These are phyloP conservation scores for Gulo gulo DNA, from an alignment of 2,113 vertebrate species.

Conservation along the genomic window DNA sequence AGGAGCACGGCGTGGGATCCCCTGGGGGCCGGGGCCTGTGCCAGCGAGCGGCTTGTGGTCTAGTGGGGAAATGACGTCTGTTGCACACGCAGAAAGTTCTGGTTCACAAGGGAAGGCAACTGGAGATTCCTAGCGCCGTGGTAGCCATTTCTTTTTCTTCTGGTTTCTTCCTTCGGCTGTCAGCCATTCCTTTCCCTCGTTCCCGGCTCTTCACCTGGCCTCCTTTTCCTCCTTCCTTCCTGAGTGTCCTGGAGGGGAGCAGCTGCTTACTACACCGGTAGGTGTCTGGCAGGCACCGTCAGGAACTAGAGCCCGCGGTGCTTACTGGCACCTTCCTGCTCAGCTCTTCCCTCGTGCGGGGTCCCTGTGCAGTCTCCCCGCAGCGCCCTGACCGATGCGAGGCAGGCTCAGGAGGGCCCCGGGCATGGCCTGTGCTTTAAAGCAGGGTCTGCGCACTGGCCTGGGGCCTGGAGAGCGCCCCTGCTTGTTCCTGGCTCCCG, in stretches of 20 bases:
- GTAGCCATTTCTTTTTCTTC: background rate
- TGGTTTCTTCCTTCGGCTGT: background rate
- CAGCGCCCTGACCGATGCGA: background rate
- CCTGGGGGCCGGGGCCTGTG: background rate
- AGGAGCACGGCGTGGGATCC: background rate
- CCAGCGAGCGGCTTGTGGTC: background rate
- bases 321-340: background rate
- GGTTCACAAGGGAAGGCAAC: background rate
- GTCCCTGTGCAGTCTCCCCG: background rate
- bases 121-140: background rate
- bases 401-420: background rate
- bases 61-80: rapidly evolving
- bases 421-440: background rate
- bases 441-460: background rate
- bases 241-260: background rate
- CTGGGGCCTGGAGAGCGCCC: rapidly evolving
- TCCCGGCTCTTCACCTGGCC: background rate
- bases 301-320: rapidly evolving
- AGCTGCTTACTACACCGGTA: no score
- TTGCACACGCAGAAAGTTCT: background rate
- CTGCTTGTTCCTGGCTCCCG: background rate
- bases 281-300: background rate
- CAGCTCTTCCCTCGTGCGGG: background rate
- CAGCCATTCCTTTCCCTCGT: background rate
- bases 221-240: background rate